Percentiles rank a stretch among this genome's conserved stretches.
Evolutionary conservation across 2,797 vertebrate genomes (phyloP).

Genomic region (Catamblyrhynchus diadema): DNA sequence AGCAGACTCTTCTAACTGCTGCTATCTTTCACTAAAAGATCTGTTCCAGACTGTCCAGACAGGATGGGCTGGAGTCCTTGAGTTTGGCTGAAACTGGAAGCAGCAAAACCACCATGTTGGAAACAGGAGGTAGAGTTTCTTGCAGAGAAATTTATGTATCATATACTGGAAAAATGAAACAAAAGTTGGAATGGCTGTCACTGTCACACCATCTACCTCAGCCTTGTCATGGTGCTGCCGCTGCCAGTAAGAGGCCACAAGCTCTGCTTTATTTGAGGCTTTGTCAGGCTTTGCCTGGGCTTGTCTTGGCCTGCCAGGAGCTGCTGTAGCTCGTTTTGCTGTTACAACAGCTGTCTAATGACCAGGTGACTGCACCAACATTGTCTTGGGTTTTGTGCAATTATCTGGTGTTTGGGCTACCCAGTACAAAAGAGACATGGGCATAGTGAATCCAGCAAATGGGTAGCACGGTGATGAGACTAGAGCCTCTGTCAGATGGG

Average conservation of each 20-base stretch:
- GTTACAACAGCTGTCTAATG: neutral
- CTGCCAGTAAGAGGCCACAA: neutral
- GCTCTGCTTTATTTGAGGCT: accelerated
- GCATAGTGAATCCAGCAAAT: neutral
- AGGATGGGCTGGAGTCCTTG: neutral
- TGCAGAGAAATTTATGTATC: neutral
- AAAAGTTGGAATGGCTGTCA: neutral
- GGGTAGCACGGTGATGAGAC: neutral
- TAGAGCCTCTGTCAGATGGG: neutral
- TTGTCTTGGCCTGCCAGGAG: neutral
- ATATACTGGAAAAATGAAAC: neutral
- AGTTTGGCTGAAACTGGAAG: neutral
- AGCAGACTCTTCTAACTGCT: neutral
- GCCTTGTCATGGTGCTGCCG: neutral
- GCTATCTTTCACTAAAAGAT: neutral
- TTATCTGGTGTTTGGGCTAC: neutral
- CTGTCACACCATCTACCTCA: neutral
- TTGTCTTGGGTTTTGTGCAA: neutral
- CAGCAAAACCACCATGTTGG: neutral
- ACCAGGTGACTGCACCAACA: neutral
- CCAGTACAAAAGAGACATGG: neutral
- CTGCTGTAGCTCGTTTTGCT: accelerated
- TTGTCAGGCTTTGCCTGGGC: neutral
- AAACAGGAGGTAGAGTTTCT: neutral
- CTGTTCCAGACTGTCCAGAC: neutral